These are phyloP conservation scores for Cerceris rybyensis DNA, from an alignment of 2,888 invertebrate genomes.

Conservation along the genomic window DNA sequence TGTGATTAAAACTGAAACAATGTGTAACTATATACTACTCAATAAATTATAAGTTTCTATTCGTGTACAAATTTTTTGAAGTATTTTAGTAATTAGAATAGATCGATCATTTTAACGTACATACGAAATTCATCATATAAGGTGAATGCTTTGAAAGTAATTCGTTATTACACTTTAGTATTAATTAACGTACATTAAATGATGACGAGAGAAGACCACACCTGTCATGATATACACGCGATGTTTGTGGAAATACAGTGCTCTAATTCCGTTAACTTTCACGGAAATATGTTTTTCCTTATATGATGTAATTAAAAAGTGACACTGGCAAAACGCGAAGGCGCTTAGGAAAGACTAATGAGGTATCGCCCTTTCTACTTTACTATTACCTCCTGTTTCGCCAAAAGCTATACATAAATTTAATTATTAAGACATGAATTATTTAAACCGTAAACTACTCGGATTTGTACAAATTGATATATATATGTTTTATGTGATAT, in stretches of 20 bases:
- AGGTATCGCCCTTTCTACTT: no score
- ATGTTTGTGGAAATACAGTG: not conserved
- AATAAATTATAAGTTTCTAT: no score
- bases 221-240: slow-evolving; percentile 24
- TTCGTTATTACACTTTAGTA: slow-evolving; percentile 6
- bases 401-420: no score
- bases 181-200: slow-evolving; percentile 38
- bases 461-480: no score
- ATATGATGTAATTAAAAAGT: not conserved
- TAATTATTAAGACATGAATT: no score
- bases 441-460: no score
- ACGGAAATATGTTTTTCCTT: not conserved
- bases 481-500: no score
- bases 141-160: not conserved
- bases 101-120: not conserved
- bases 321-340: not conserved
- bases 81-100: not conserved
- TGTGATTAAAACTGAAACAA: not conserved
- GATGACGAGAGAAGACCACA: slow-evolving; percentile 35
- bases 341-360: no score
- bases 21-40: no score
- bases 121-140: not conserved
- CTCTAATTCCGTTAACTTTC: slow-evolving; percentile 7
- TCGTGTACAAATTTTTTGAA: not conserved
- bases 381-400: no score